Conservation (phyloP, 1,140 invertebrate genomes). For the Varroa destructor region DNA sequence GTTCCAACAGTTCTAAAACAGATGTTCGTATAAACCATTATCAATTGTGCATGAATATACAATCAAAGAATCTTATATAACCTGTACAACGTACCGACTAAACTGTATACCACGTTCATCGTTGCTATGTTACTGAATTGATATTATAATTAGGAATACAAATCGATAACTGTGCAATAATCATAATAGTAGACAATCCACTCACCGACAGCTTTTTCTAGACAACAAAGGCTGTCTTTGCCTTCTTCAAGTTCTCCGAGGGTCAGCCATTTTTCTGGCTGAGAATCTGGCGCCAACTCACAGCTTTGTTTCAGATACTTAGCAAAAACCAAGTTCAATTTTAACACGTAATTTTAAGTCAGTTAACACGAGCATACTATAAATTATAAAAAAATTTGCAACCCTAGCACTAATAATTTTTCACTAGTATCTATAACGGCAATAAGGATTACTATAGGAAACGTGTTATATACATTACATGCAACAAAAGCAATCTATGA, state of each 20-base stretch:
- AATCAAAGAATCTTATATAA: too few species aligned
- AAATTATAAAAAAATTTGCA: too few species aligned
- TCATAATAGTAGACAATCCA: not conserved
- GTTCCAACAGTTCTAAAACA: conserved; percentile 16
- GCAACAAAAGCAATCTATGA: too few species aligned
- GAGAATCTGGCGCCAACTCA: conserved; percentile 2
- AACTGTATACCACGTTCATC: too few species aligned
- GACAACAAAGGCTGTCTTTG: conserved; percentile 2
- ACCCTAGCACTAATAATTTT: too few species aligned
- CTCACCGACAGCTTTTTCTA: conserved; percentile 9
- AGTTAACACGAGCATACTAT: too few species aligned
- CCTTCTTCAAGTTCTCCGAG: conserved; percentile 21
- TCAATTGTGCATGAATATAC: too few species aligned
- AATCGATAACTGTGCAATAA: too few species aligned
- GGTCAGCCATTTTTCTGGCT: conserved; percentile 12
- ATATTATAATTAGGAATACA: too few species aligned
- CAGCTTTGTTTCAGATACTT: conserved; percentile 3
- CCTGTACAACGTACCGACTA: too few species aligned
- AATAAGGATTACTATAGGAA: not conserved
- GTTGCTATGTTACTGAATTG: too few species aligned
- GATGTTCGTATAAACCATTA: not conserved
- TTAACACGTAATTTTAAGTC: not conserved
- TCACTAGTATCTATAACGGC: not conserved
- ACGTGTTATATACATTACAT: not conserved
- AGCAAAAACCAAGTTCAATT: not conserved